Conservation (phyloP, 2,113 vertebrate species). For the Canis aureus region DNA sequence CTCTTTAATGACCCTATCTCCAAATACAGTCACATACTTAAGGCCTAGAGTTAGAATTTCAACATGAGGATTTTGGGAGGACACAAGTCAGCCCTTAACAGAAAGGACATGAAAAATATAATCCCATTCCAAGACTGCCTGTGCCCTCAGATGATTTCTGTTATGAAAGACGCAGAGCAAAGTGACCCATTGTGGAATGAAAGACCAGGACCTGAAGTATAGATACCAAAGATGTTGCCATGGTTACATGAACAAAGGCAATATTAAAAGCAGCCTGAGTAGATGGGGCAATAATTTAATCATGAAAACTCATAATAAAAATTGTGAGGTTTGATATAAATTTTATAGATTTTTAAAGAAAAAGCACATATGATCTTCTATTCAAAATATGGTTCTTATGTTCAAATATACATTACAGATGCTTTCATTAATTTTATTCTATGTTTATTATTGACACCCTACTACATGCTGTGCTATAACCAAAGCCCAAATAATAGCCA, state of each 20-base stretch:
- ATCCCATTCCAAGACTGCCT: not conserved
- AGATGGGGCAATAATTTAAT: conserved; percentile 20
- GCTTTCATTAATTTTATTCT: not conserved
- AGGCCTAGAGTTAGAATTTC: not conserved
- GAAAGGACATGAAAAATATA: conserved; percentile 14
- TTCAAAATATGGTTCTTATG: conserved; percentile 16
- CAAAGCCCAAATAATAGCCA: not conserved
- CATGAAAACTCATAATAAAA: conserved; percentile 47
- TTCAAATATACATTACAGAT: not conserved
- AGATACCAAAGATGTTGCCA: conserved; percentile 15
- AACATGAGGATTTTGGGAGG: not conserved
- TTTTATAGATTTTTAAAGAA: conserved; percentile 48
- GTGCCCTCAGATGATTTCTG: not conserved
- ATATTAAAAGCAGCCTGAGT: conserved; percentile 30
- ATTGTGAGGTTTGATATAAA: conserved; percentile 41
- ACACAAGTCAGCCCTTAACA: not conserved
- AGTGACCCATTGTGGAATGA: not conserved
- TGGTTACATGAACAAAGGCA: conserved; percentile 35
- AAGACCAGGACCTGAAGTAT: not conserved
- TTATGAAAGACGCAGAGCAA: not conserved
- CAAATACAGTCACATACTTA: conserved; percentile 27
- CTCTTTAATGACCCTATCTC: conserved; percentile 16
- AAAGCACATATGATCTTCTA: not conserved
- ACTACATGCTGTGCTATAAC: not conserved
- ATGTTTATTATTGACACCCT: not conserved